phyloP scores from a whole-genome alignment of 1,140 invertebrate genomes.

The Heliothis subflexa region DNA sequence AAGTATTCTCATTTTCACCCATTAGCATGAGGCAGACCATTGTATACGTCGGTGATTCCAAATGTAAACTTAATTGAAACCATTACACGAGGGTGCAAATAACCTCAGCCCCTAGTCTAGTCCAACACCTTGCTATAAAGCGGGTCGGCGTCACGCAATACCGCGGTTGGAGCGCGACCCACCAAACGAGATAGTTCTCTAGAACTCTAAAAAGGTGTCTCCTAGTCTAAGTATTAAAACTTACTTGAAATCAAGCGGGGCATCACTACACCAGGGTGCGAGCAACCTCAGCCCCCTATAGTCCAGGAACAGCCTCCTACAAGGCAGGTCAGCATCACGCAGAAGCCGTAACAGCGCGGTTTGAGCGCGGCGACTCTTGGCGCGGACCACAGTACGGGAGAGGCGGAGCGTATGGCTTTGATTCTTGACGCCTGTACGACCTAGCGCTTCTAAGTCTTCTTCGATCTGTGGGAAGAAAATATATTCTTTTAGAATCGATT shows the following conservation, averaged over 20 bases:
- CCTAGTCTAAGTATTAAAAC: conserved; percentile 41
- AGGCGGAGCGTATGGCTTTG: conserved; percentile 95
- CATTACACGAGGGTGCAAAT: too few relatives aligned
- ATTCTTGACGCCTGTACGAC: conserved; percentile 93
- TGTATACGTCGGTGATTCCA: too few relatives aligned
- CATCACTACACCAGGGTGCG: conserved; percentile 96
- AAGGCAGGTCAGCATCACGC: conserved; percentile 91
- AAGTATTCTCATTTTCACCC: too few relatives aligned
- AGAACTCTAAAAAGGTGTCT: too few relatives aligned
- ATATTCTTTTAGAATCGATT: not conserved
- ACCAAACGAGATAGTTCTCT: too few relatives aligned
- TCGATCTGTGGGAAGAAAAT: conserved; percentile 87
- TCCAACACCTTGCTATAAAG: too few relatives aligned
- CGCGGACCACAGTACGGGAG: conserved; percentile 96
- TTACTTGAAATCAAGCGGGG: conserved; percentile 87
- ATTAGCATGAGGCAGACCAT: too few relatives aligned
- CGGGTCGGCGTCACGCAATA: too few relatives aligned
- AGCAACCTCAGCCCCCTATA: conserved; percentile 96
- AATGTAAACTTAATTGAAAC: too few relatives aligned
- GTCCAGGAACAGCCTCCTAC: conserved; percentile 95
- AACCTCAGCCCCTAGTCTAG: too few relatives aligned
- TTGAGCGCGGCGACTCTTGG: conserved; percentile 92
- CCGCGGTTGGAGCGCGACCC: too few relatives aligned
- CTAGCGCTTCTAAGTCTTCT: conserved; percentile 92
- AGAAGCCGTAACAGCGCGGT: conserved; percentile 90